A percentile compares a stretch with the other conserved stretches of the same genome.
Evolutionary conservation across 2,888 invertebrate species (phyloP).

Genomic region (Thymelicus acteon): DNA sequence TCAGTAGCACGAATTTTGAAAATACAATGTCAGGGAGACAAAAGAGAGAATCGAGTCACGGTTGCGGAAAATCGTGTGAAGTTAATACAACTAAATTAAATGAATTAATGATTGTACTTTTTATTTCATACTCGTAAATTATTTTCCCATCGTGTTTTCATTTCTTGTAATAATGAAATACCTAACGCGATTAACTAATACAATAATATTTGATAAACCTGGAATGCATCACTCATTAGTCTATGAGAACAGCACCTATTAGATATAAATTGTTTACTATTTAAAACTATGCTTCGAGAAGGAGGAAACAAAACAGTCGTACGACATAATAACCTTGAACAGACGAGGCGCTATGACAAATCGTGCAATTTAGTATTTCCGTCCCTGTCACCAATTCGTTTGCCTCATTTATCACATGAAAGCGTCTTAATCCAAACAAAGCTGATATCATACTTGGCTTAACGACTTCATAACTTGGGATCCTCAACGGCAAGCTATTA

Average conservation of each 20-base stretch:
- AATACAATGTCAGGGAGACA: background rate
- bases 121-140: background rate
- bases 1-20: slow-evolving; percentile 4
- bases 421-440: background rate
- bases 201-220: background rate
- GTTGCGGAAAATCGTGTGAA: background rate
- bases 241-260: background rate
- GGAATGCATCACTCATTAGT: background rate
- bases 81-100: background rate
- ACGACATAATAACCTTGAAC: slow-evolving; percentile 18
- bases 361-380: slow-evolving; percentile 19
- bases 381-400: slow-evolving; percentile 11
- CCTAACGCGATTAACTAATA: background rate
- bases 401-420: background rate
- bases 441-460: background rate
- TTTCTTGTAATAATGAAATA: background rate
- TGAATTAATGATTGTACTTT: background rate
- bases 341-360: slow-evolving; percentile 17
- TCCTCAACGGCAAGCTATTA: background rate
- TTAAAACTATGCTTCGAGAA: background rate
- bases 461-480: background rate
- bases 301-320: slow-evolving; percentile 3
- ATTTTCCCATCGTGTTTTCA: background rate
- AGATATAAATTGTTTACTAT: background rate
- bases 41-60: background rate